A percentile compares a stretch with the other conserved stretches of the same genome.
phyloP scores from a whole-genome alignment of 2,888 invertebrate genomes.

The Aricia artaxerxes region DNA sequence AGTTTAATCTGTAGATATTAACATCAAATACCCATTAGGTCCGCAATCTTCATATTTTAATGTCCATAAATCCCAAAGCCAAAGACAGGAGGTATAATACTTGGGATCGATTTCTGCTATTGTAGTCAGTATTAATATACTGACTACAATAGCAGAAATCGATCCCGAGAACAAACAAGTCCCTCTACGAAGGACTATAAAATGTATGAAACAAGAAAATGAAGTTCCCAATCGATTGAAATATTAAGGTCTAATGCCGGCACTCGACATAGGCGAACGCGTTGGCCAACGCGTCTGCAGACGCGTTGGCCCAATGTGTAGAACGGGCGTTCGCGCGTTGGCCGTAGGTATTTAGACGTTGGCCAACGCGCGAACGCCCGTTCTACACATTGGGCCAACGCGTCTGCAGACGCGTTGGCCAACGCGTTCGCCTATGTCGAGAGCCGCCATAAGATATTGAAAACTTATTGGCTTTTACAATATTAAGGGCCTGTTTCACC shows the following conservation, averaged over 20 bases:
- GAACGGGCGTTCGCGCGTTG: no score
- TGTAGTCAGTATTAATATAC: no score
- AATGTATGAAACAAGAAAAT: constrained; percentile 9
- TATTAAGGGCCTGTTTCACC: not conserved
- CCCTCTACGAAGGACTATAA: not conserved
- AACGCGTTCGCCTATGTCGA: no score
- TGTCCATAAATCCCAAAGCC: not conserved
- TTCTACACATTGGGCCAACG: no score
- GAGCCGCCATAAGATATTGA: not conserved
- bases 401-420: no score
- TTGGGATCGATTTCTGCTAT: no score
- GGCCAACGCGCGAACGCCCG: no score
- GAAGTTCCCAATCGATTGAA: not conserved
- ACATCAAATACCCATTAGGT: not conserved
- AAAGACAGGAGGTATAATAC: not conserved
- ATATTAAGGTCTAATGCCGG: not conserved
- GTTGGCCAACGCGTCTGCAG: no score
- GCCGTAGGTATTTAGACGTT: no score
- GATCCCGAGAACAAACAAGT: not conserved
- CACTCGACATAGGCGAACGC: no score
- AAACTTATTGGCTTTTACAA: not conserved
- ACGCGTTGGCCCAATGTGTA: no score
- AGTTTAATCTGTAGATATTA: not conserved
- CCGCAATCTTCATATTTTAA: not conserved
- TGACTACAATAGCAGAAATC: not conserved